Base-by-base conservation (phyloP, 37 sponge, comb jelly and placozoan species). In the Aplysina aerophoba region DNA sequence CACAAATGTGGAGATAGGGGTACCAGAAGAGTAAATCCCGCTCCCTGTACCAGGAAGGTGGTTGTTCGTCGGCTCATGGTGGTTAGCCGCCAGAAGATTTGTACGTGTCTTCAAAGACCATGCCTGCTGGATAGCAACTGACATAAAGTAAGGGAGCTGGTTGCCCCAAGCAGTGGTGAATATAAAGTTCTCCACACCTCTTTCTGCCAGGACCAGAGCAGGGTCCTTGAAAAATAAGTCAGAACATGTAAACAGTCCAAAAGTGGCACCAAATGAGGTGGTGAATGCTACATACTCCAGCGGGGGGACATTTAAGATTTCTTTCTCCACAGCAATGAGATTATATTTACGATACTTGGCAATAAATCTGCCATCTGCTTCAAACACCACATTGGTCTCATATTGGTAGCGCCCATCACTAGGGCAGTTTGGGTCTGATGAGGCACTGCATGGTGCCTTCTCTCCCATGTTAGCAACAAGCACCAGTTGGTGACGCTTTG, bases 291-390 rank as follows among this genome's bases (percentile, higher is more conserved):
- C 73, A 4, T 21, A 15, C 15, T 64, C 54, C 2, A 27, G 22
- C 34, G 73, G 0, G 13, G 28, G 78, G 39, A 37, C 4, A 30
- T 80, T 66, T 22, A 83, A 83, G 0, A 34, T 15, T 1, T 22
- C 11, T 4, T 0, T 54, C 59, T 90, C 80, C 16, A 11, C 87
- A 74, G 1, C 38, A 80, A 56, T 86, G 14, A 91, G 81, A 56
- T 91, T 83, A n/a, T 11, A 17, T 61, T 91, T 91, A 82, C 85
- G 92, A 63, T 91, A 91, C 36, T 91, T 91, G 17, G 89, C 73
- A 5, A 91, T 19, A 6, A 80, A 75, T 0, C 80, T 39, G 16
- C 92, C 92, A 78, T 91, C 89, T 40, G 60, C 56, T 17, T 88
- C 92, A 63, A 91, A 80, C 16, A 75, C 89, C 53, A 91, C 77